phyloP scores from a whole-genome alignment of 2,888 invertebrate species.

The Nephrocerus scutellatus region DNA sequence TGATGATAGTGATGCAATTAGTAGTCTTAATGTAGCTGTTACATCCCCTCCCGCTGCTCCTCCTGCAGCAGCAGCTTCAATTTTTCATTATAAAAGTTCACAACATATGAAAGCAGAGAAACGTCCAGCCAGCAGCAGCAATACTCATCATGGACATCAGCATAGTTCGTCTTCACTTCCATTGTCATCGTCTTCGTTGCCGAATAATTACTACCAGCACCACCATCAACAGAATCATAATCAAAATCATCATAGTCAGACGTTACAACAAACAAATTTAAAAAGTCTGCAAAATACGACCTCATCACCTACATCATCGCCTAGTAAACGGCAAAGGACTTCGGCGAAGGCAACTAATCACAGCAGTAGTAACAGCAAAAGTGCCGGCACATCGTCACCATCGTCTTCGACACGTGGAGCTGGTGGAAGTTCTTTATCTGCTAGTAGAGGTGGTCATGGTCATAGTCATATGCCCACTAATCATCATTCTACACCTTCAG shows the following conservation, averaged over 20 bases:
- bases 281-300: slow-evolving; percentile 19
- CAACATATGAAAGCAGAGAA: slow-evolving; percentile 30
- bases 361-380: slow-evolving; percentile 9
- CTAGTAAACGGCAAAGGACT: slow-evolving; percentile 41
- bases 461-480: slow-evolving; percentile 15
- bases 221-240: not conserved
- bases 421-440: slow-evolving; percentile 2
- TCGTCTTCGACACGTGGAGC: slow-evolving; percentile 22
- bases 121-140: slow-evolving; percentile 31
- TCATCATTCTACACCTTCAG: slow-evolving; percentile 20
- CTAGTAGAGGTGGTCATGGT: slow-evolving; percentile 5
- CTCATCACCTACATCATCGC: slow-evolving; percentile 38
- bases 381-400: slow-evolving; percentile 23
- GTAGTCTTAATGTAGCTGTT: too few relatives aligned
- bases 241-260: slow-evolving; percentile 8
- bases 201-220: not conserved
- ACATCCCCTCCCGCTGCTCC: too few relatives aligned
- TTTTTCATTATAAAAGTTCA: too few relatives aligned
- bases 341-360: too few relatives aligned
- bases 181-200: too few relatives aligned
- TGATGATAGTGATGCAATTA: too few relatives aligned
- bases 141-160: slow-evolving; percentile 16
- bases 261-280: slow-evolving; percentile 14
- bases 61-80: too few relatives aligned
- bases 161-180: too few relatives aligned